These are phyloP conservation scores for Heliconius eleuchia DNA, from an alignment of 1,140 invertebrate genomes.

Conservation along the genomic window DNA sequence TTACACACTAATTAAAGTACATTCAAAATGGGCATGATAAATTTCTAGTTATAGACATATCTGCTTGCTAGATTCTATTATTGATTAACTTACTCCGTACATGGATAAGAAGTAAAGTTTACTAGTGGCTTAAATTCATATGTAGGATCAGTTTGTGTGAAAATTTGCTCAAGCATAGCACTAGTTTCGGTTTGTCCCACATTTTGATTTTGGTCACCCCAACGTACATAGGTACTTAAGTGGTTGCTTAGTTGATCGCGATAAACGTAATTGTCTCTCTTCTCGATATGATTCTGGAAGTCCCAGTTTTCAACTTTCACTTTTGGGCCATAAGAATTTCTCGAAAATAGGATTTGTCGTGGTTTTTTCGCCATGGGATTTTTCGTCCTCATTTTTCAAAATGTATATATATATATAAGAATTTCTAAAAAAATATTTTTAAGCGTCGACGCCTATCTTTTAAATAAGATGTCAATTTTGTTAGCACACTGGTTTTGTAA, in stretches of 20 bases:
- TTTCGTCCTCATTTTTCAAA: conserved; percentile 61
- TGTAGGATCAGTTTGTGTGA: conserved; percentile 59
- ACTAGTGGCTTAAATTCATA: conserved; percentile 72
- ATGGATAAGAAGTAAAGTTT: conserved; percentile 75
- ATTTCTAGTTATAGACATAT: too few species aligned
- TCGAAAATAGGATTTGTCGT: conserved; percentile 75
- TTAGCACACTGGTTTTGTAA: background rate
- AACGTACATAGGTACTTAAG: conserved; percentile 71
- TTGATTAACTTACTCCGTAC: conserved; percentile 64
- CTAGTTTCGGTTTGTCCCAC: conserved; percentile 67
- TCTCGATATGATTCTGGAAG: conserved; percentile 59
- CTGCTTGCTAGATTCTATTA: background rate
- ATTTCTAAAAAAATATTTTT: background rate
- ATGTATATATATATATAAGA: background rate
- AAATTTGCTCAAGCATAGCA: conserved; percentile 69
- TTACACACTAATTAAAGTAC: background rate
- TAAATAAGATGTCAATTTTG: background rate
- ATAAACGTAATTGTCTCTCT: conserved; percentile 77
- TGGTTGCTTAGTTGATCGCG: conserved; percentile 73
- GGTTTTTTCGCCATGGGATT: conserved; percentile 71
- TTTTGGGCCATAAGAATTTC: conserved; percentile 69
- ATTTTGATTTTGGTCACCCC: conserved; percentile 64
- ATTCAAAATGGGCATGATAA: background rate
- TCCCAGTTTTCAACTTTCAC: conserved; percentile 79
- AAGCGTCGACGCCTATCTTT: background rate